These are phyloP conservation scores for Brachypalpus laphriformis DNA, from an alignment of 2,888 invertebrate genomes.

Conservation along the genomic window DNA sequence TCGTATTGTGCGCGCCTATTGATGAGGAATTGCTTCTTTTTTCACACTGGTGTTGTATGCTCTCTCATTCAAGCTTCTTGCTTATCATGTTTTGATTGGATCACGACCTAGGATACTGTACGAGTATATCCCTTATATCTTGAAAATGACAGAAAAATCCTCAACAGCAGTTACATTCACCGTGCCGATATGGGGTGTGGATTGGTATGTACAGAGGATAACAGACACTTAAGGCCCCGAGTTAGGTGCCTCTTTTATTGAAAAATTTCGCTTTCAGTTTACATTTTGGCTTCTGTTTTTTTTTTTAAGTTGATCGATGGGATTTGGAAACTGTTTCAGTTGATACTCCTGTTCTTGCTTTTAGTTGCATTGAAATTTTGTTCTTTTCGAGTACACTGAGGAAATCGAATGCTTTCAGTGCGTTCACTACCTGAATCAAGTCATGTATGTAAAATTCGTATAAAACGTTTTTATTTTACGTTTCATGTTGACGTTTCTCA, in stretches of 20 bases:
- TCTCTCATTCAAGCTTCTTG: conserved; percentile 38
- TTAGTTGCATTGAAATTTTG: conserved; percentile 17
- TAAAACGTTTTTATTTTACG: too few species aligned
- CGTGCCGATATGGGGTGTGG: background rate
- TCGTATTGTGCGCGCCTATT: conserved; percentile 33
- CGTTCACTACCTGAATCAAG: background rate
- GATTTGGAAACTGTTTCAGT: conserved; percentile 34
- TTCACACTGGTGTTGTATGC: conserved; percentile 15
- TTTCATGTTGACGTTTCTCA: too few species aligned
- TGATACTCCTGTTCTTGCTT: conserved; percentile 11
- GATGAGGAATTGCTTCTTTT: conserved; percentile 58
- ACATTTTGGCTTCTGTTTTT: background rate
- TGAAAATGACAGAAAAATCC: conserved; percentile 11
- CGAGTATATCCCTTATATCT: conserved; percentile 29
- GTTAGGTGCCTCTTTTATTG: conserved; percentile 57
- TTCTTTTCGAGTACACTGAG: background rate
- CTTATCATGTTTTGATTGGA: conserved; percentile 62
- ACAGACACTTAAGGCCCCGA: conserved; percentile 39
- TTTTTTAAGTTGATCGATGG: conserved; percentile 40
- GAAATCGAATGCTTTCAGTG: conserved; percentile 6
- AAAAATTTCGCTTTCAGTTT: conserved; percentile 50
- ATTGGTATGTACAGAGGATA: conserved; percentile 10
- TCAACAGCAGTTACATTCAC: conserved; percentile 4
- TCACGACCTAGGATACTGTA: conserved; percentile 47
- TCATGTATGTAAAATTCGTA: background rate